Evolutionary conservation across 2,113 vertebrate genomes (phyloP).

Genomic region (Heterochromis multidens): DNA sequence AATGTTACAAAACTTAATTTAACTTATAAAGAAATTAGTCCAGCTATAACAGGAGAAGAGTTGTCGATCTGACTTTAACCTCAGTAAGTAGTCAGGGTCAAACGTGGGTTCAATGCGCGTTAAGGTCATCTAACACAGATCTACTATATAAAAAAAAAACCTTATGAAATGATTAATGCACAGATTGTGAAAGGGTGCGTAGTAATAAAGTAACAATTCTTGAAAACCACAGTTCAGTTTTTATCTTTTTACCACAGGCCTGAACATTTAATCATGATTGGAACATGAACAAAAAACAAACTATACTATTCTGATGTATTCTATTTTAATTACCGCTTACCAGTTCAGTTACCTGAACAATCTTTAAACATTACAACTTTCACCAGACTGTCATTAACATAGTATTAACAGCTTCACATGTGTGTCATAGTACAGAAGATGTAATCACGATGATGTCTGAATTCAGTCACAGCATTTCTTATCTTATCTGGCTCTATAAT

Average conservation of each 20-base stretch:
- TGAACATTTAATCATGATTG: background rate
- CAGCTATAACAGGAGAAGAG: background rate
- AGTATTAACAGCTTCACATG: background rate
- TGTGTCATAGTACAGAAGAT: background rate
- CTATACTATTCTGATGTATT: fast-evolving
- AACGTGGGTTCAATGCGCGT: background rate
- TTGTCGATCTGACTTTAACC: background rate
- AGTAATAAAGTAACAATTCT: background rate
- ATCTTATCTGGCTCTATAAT: background rate
- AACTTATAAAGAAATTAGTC: background rate
- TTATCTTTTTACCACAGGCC: background rate
- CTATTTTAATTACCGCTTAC: background rate
- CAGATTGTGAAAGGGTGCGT: background rate
- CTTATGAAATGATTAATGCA: background rate
- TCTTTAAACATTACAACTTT: background rate
- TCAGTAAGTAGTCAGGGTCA: background rate
- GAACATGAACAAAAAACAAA: background rate
- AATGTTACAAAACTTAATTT: background rate
- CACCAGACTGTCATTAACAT: too few species aligned
- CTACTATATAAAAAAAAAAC: background rate
- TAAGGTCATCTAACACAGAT: background rate
- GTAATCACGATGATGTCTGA: background rate
- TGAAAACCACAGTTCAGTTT: background rate
- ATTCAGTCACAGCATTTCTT: background rate
- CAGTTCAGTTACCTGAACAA: background rate